Evolutionary conservation across 2,113 vertebrate genomes (phyloP).

Genomic region (Lynx canadensis): DNA sequence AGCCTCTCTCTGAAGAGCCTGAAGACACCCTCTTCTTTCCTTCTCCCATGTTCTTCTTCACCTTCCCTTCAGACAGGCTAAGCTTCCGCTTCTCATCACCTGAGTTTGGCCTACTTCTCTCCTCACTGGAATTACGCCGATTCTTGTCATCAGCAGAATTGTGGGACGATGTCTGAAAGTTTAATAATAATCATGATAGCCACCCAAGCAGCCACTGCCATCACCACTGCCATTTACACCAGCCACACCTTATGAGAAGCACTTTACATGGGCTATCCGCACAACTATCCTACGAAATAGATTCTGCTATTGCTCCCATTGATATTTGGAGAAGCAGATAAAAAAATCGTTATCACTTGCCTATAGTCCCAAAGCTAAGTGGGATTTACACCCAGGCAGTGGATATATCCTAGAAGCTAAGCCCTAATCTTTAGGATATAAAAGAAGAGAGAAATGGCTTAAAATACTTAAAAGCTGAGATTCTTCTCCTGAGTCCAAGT

Average conservation of each 20-base stretch:
- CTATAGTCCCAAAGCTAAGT: neutral
- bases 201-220: neutral
- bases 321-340: neutral
- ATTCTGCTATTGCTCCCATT: neutral
- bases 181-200: conserved; percentile 70
- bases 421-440: neutral
- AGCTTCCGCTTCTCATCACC: conserved; percentile 92
- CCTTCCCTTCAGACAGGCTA: conserved; percentile 86
- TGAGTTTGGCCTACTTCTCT: conserved; percentile 89
- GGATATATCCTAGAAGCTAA: neutral
- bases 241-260: neutral
- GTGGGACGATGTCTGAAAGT: conserved; percentile 89
- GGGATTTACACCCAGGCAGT: neutral
- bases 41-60: conserved; percentile 88
- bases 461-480: neutral
- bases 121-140: conserved; percentile 90
- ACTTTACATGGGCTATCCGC: neutral
- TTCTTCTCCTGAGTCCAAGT: conserved; percentile 2
- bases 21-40: conserved; percentile 88
- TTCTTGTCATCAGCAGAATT: conserved; percentile 89
- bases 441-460: neutral
- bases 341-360: neutral
- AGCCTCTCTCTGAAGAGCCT: conserved; percentile 87
- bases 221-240: neutral
- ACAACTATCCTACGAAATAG: neutral